A percentile compares a stretch with the other conserved stretches of the same genome.
phyloP scores from a whole-genome alignment of 2,113 vertebrate genomes.

The Takifugu bimaculatus region DNA sequence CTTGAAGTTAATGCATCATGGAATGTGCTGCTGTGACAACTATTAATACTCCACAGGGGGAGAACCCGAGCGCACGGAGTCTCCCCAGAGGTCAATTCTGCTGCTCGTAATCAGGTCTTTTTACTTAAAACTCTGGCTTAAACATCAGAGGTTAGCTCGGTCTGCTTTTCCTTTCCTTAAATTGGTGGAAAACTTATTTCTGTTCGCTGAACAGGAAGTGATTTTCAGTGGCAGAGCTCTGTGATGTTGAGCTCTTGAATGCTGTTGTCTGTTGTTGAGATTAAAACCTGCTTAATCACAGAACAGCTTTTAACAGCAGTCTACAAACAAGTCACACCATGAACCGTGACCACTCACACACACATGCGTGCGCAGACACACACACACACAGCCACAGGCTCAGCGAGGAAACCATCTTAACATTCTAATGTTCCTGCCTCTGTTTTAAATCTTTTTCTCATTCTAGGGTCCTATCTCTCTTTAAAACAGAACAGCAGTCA shows the following conservation, averaged over 20 bases:
- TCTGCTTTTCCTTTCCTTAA: slow-evolving; percentile 1
- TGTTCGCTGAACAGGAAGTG: slow-evolving; percentile 4
- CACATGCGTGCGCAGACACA: slow-evolving; percentile 13
- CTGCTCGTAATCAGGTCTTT: not conserved
- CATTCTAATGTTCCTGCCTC: too few relatives aligned
- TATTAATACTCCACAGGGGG: not conserved
- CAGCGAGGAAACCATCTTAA: slow-evolving; percentile 8
- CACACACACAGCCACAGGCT: slow-evolving; percentile 6
- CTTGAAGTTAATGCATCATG: not conserved
- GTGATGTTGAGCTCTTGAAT: slow-evolving; percentile 5
- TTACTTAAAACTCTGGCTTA: not conserved
- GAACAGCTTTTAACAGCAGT: slow-evolving; percentile 60
- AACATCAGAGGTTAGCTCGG: not conserved
- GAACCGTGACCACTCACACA: not conserved
- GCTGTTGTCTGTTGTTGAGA: slow-evolving; percentile 36
- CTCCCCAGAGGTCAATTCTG: not conserved
- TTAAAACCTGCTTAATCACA: slow-evolving; percentile 65
- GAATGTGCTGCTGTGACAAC: not conserved
- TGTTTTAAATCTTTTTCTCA: too few relatives aligned
- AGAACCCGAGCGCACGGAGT: not conserved
- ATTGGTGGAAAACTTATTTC: not conserved
- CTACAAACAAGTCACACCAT: slow-evolving; percentile 38
- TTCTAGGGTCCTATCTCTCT: not conserved
- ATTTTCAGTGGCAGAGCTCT: slow-evolving; percentile 5
- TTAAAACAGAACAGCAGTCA: slow-evolving; percentile 27